A percentile compares a stretch with the other conserved stretches of the same genome.
These are phyloP conservation scores for Manis crassicaudata DNA, from an alignment of 2,797 vertebrate genomes.

Conservation along the genomic window DNA sequence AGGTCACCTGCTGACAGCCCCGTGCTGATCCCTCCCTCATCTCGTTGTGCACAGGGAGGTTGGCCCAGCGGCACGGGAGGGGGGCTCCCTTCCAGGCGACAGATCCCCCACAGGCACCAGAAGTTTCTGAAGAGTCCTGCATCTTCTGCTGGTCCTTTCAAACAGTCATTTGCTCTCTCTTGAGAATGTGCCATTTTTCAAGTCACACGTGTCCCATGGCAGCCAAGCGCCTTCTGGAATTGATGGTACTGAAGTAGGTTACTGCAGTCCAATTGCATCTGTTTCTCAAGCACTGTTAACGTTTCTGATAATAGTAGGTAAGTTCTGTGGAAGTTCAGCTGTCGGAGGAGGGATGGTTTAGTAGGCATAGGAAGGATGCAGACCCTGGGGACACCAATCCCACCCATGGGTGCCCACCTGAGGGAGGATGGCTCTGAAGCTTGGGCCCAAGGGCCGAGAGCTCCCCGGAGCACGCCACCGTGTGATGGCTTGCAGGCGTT, in stretches of 20 bases:
- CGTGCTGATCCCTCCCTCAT: too few relatives aligned
- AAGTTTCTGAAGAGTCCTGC: neutral
- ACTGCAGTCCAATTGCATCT: neutral
- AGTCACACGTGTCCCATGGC: neutral
- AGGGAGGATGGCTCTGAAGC: neutral
- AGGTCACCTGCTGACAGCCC: neutral
- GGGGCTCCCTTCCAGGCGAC: fast-evolving
- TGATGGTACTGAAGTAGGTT: neutral
- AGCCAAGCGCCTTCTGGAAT: slow-evolving; percentile 12
- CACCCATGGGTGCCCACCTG: fast-evolving
- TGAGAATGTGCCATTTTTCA: neutral
- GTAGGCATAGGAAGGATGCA: neutral
- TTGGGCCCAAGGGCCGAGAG: neutral
- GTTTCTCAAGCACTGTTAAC: neutral
- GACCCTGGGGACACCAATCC: neutral
- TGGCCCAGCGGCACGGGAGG: fast-evolving
- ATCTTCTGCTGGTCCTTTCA: slow-evolving; percentile 1
- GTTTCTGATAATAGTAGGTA: neutral
- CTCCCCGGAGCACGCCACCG: fast-evolving
- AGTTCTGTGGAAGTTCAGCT: neutral
- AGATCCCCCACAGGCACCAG: neutral
- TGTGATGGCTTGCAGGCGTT: fast-evolving
- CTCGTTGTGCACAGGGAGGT: neutral
- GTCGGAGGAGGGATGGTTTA: neutral
- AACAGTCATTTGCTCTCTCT: neutral